A percentile compares a stretch with the other conserved stretches of the same genome.
phyloP scores from a whole-genome alignment of 2,888 invertebrate species.

The Podabrus alpinus region DNA sequence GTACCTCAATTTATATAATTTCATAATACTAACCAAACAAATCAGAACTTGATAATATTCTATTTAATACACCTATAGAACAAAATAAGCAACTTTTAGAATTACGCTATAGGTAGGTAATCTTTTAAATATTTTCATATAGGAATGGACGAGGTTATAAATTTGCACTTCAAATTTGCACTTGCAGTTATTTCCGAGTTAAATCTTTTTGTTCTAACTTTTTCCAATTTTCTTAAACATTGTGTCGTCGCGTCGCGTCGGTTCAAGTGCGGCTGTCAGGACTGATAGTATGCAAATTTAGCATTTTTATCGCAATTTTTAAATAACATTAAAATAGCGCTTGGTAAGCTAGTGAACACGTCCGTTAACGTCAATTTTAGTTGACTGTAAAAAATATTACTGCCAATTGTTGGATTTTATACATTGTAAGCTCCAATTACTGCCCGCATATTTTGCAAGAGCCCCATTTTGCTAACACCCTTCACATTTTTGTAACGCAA shows the following conservation, averaged over 20 bases:
- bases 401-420: conserved; percentile 12
- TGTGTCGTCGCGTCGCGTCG: not conserved
- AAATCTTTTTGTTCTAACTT: not conserved
- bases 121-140: not conserved
- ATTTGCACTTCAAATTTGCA: not conserved
- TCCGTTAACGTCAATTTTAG: conserved; percentile 20
- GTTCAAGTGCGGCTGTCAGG: not conserved
- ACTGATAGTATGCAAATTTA: conserved; percentile 15
- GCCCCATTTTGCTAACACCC: conserved; percentile 12
- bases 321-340: conserved; percentile 15
- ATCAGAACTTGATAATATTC: too few species aligned
- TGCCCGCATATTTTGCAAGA: conserved; percentile 16
- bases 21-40: too few species aligned
- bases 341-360: conserved; percentile 9
- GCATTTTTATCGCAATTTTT: conserved; percentile 19
- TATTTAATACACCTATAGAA: too few species aligned
- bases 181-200: not conserved
- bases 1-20: too few species aligned
- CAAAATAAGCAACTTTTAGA: not conserved
- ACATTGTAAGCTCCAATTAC: conserved; percentile 20
- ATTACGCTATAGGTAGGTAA: not conserved
- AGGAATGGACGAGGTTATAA: not conserved
- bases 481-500: conserved; percentile 6
- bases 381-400: conserved; percentile 17
- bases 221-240: not conserved